These are phyloP conservation scores for Eurypyga helias DNA, from an alignment of 2,113 vertebrate genomes.

Conservation along the genomic window DNA sequence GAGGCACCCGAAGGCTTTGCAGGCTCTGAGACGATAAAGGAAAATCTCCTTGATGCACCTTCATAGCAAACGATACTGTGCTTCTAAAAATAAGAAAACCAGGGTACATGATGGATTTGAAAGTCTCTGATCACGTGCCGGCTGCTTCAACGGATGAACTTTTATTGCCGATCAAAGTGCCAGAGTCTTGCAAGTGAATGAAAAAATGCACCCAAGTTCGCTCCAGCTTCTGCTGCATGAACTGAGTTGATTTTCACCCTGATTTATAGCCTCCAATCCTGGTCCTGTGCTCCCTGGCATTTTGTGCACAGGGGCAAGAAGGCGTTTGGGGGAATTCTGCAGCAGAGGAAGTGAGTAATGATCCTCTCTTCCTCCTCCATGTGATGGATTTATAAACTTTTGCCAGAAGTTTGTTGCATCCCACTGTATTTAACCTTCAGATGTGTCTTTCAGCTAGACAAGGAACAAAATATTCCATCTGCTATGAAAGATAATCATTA, in stretches of 20 bases:
- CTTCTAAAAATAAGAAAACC: background rate
- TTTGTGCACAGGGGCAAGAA: background rate
- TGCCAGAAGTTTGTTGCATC: background rate
- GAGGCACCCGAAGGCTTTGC: background rate
- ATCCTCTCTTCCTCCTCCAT: background rate
- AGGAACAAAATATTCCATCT: slow-evolving; percentile 46
- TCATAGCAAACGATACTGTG: background rate
- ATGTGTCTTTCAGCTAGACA: background rate
- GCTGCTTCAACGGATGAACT: background rate
- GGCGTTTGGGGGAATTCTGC: background rate
- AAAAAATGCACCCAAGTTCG: background rate
- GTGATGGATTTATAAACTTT: background rate
- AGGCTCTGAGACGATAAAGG: background rate
- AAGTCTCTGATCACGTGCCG: background rate
- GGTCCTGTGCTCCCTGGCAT: too few relatives aligned
- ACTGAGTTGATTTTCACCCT: background rate
- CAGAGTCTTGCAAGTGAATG: background rate
- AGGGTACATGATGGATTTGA: accelerated
- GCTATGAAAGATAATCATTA: slow-evolving; percentile 52
- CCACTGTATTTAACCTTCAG: slow-evolving; percentile 45
- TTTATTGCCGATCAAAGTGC: background rate
- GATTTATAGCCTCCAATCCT: background rate
- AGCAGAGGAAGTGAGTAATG: background rate
- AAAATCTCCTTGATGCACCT: background rate
- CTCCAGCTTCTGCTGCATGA: background rate